phyloP scores from a whole-genome alignment of 2,797 vertebrate species.

The Tamandua tetradactyla region DNA sequence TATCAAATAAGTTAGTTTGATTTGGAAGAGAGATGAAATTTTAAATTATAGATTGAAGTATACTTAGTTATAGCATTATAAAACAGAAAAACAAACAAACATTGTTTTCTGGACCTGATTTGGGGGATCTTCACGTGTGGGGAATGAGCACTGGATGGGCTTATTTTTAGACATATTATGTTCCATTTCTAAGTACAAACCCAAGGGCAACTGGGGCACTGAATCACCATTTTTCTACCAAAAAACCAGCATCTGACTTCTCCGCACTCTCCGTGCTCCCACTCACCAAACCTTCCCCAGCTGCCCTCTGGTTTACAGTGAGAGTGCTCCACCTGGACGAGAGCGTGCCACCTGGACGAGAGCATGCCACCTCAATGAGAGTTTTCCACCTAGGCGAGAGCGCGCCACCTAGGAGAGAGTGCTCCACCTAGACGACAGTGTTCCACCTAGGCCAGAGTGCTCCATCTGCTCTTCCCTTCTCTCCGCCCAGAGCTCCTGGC shows the following conservation, averaged over 20 bases:
- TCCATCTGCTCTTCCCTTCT: background rate
- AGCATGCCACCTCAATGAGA: background rate
- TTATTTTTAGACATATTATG: background rate
- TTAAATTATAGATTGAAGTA: background rate
- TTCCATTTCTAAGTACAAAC: conserved; percentile 38
- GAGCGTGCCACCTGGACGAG: background rate
- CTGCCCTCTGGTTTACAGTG: background rate
- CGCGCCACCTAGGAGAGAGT: background rate
- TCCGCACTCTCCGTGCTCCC: background rate
- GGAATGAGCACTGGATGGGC: background rate
- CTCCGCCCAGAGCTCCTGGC: background rate
- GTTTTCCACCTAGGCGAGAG: background rate
- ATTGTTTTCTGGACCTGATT: background rate
- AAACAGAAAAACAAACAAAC: background rate
- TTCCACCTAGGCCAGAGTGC: too few species aligned
- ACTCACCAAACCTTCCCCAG: background rate
- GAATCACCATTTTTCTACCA: background rate
- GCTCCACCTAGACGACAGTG: background rate
- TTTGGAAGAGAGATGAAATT: conserved; percentile 10
- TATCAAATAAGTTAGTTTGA: background rate
- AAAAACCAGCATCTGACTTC: background rate
- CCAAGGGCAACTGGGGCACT: background rate
- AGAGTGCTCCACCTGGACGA: background rate
- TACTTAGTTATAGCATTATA: background rate
- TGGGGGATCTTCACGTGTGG: background rate